Base-by-base conservation (phyloP, 2,113 vertebrate species). In the Callipepla californica region DNA sequence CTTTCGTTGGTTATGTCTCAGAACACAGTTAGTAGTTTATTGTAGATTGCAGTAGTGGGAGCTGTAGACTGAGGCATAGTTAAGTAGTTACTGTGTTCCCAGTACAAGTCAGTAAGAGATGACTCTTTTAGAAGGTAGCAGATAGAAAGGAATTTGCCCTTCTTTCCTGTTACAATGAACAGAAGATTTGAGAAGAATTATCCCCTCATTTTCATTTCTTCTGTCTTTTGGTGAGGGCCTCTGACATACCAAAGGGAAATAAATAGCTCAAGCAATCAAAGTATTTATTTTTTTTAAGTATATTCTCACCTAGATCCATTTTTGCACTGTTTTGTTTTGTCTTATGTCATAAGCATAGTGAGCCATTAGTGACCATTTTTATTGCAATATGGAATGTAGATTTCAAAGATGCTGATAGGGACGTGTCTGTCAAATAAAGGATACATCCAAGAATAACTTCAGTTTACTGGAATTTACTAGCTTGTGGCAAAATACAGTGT, bases 351-450 rank as follows among this genome's bases (percentile, higher is more conserved):
- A 40, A 93, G 75, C 84, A 30, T 68, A 61, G 32, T 80, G 44
- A 93, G 48, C 79, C 61, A 69, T 95, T 86, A 94, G 51, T 91
- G 79, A 70, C 91, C 53, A 34, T 88, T 96, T 92, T 92, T 84
- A 86, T 88, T 92, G 51, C 57, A 65, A 21, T 88, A 13, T 1
- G 1, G 19, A 88, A 65, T 58, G 89, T 30, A 76, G 53, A 62
- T 84, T 83, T 92, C 76, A 61, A 86, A 85, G 70, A 70, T 93
- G 32, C 28, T 18, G 18, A 9, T 92, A 22, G 65, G 67, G 90
- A 88, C 81, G 50, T 34, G 36, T 50, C 76, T 91, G 76, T 94
- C 57, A 91, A 4, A 88, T 70, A 61, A 55, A 65, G 28, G 80
- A 72, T 81, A 48, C 63, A 32, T 30, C 18, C 80, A 88, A 65